Conservation (phyloP, 2,113 vertebrate genomes). For the Salvelinus alpinus region DNA sequence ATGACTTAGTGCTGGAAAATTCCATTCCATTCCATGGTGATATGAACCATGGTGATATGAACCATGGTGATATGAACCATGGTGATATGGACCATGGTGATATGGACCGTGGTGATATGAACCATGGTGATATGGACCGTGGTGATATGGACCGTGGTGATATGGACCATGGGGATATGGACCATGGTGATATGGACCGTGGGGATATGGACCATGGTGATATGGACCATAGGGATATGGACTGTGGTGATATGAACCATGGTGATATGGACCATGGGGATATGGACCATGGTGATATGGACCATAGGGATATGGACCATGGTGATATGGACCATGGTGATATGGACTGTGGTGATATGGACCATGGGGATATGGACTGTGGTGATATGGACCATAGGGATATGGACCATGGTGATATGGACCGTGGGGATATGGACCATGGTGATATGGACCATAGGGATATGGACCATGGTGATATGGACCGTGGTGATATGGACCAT, state of each 20-base stretch:
- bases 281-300: neutral
- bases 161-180: neutral
- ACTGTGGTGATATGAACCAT: neutral
- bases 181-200: neutral
- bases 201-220: neutral
- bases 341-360: neutral
- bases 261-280: neutral
- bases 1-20: neutral
- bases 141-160: neutral
- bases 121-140: neutral
- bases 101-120: neutral
- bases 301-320: neutral
- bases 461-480: neutral
- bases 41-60: neutral
- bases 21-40: neutral
- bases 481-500: neutral
- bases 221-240: neutral
- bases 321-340: neutral
- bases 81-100: neutral
- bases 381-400: neutral
- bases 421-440: neutral
- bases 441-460: neutral
- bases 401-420: neutral
- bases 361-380: neutral
- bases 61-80: neutral